Evolutionary conservation across 2,888 invertebrate genomes (phyloP).

Genomic region (Cistogaster globosa): DNA sequence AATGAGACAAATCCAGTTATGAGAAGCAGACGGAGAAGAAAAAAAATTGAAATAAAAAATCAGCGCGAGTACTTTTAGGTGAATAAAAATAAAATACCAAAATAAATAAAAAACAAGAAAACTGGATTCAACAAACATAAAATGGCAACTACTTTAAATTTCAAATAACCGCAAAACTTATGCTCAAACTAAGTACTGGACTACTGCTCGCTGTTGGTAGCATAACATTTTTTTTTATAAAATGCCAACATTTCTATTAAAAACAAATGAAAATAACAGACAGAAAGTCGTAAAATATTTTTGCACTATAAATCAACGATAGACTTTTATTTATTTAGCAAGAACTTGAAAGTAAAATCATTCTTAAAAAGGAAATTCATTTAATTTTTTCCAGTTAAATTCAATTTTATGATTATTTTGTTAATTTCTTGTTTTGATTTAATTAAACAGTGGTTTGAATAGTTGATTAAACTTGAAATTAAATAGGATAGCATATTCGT

Average conservation of each 20-base stretch:
- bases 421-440: not conserved
- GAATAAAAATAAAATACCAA: constrained; percentile 4
- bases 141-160: constrained; percentile 14
- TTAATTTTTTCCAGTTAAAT: not conserved
- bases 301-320: constrained; percentile 43
- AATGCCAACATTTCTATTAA: constrained; percentile 1
- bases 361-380: not conserved
- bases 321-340: constrained; percentile 29
- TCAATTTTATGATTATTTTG: constrained; percentile 1
- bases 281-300: constrained; percentile 7
- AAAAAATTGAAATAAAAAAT: constrained; percentile 7
- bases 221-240: not conserved
- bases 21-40: not conserved
- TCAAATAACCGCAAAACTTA: constrained; percentile 6
- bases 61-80: constrained; percentile 4
- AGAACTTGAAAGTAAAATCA: constrained; percentile 1
- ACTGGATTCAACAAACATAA: constrained; percentile 16
- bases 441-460: constrained; percentile 31
- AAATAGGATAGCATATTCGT: too few relatives aligned
- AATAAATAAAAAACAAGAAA: not conserved
- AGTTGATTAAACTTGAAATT: not conserved
- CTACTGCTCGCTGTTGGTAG: not conserved
- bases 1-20: constrained; percentile 22
- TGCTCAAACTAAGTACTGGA: not conserved
- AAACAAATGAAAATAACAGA: constrained; percentile 5